Evolutionary conservation across 2,888 invertebrate genomes (phyloP), one percentile per base, ranked within the genome.

Genomic region (Cryptus viduatorius): DNA sequence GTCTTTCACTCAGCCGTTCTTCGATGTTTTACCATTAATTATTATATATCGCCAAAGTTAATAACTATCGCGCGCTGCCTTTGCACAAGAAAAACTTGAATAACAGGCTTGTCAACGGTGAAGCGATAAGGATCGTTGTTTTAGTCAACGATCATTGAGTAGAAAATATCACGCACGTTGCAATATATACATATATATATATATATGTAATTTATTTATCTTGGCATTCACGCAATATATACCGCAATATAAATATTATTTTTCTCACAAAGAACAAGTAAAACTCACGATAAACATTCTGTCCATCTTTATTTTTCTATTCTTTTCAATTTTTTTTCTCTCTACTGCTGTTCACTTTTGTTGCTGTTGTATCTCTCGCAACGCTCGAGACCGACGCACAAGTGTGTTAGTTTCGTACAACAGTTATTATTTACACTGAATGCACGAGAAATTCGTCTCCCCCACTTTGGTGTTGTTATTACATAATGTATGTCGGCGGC

Each of bases 361-460:
- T 83, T 85, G 82, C 84, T 82, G 83, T 86, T 85, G 86, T 81
- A 42, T 42, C 46, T 76, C 16, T 81, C 79, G 69, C 75, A 76
- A 72, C 67, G 56, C 75, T 65, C 64, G 71, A 76, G n/a, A 82
- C 8, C 37, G 16, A 48, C 73, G 29, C 46, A 73, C 31, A 16
- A 48, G 61, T 73, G 73, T 73, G 61, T 73, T 61, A 31, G 56
- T 64, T 72, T 73, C 48, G 53, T 53, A 69, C 64, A 48, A 69
- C 48, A 84, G 85, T 24, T 85, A 84, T 69, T 83, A 71, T 83
- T 68, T 94, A 93, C 85, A 69, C 81, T 65, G 79, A 86, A 87
- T 90, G 91, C 90, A 89, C 89, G 87, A 81, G 85, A 44, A 37
- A 68, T 14, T 24, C 7, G 44, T 79, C 86, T 84, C 44, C 37